A percentile compares a stretch with the other conserved stretches of the same genome.
Evolutionary conservation across 2,113 vertebrate genomes (phyloP).

Genomic region (Phyllostomus hastatus): DNA sequence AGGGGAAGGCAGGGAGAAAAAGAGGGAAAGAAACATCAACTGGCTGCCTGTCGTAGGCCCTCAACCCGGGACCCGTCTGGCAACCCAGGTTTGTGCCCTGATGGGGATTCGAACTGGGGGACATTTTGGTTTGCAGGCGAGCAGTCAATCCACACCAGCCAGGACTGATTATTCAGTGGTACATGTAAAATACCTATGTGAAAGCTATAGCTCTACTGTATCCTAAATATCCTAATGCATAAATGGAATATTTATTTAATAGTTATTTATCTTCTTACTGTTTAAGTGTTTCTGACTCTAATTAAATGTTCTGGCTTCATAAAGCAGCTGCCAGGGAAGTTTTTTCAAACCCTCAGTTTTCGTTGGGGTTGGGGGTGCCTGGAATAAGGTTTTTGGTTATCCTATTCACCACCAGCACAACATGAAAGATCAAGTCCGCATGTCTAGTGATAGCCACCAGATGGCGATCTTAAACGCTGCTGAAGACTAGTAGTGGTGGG

Average conservation of each 20-base stretch:
- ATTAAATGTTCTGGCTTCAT: neutral
- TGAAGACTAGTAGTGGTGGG: neutral
- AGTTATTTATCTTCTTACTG: neutral
- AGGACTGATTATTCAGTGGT: neutral
- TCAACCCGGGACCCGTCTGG: no score
- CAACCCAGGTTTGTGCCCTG: no score
- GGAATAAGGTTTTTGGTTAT: neutral
- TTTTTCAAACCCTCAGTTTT: neutral
- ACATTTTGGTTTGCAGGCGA: no score
- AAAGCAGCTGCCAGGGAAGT: neutral
- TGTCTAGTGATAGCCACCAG: constrained; percentile 8
- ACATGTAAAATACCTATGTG: neutral
- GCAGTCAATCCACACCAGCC: no score
- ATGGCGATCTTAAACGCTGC: neutral
- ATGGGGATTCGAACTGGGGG: no score
- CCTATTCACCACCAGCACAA: neutral
- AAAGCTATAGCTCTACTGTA: neutral
- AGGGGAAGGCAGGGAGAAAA: no score
- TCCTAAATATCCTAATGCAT: neutral
- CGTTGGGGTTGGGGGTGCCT: no score
- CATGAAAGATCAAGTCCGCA: neutral
- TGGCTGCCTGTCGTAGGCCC: no score
- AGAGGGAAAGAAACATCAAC: no score
- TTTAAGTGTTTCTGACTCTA: neutral
- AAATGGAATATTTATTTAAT: neutral